A percentile compares a stretch with the other conserved stretches of the same genome.
These are phyloP conservation scores for Lochmaea crataegi DNA, from an alignment of 2,888 invertebrate genomes.

Conservation along the genomic window DNA sequence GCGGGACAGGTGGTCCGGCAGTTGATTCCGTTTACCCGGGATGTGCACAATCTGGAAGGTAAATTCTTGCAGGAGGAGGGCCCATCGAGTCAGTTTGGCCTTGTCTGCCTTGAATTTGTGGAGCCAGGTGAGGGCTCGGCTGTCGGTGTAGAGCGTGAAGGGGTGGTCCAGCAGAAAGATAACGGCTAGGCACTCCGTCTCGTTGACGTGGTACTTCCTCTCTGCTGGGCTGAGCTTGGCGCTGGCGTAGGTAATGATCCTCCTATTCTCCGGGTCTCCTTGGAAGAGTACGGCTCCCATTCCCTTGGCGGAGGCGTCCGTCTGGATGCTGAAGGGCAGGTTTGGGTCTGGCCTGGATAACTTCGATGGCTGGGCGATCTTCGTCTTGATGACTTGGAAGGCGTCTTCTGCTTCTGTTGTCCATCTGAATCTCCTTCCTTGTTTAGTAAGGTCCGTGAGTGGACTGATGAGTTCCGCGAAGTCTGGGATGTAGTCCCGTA, in stretches of 20 bases:
- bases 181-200: constrained; percentile 49
- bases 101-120: constrained; percentile 29
- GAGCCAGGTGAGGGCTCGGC: constrained; percentile 46
- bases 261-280: constrained; percentile 1
- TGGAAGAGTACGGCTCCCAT: constrained; percentile 50
- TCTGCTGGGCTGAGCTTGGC: constrained; percentile 38
- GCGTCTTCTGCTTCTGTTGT: constrained; percentile 27
- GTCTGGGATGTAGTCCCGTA: no score
- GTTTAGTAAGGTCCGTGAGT: constrained; percentile 41
- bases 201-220: constrained; percentile 48
- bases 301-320: constrained; percentile 1
- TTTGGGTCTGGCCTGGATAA: no score
- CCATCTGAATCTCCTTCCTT: constrained; percentile 40
- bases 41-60: constrained; percentile 47
- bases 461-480: constrained; percentile 43
- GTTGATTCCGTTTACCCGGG: constrained; percentile 41
- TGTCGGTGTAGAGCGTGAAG: constrained; percentile 48
- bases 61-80: constrained; percentile 42
- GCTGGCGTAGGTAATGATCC: constrained; percentile 46
- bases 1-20: constrained; percentile 43
- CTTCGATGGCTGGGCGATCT: constrained; percentile 38
- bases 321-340: constrained; percentile 13
- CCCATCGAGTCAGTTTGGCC: constrained; percentile 42
- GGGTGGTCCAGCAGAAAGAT: constrained; percentile 48
- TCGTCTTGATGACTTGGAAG: constrained; percentile 37